A percentile compares a stretch with the other conserved stretches of the same genome.
Conservation (phyloP, 2,797 vertebrate genomes). For the Arnoldichthys spilopterus region DNA sequence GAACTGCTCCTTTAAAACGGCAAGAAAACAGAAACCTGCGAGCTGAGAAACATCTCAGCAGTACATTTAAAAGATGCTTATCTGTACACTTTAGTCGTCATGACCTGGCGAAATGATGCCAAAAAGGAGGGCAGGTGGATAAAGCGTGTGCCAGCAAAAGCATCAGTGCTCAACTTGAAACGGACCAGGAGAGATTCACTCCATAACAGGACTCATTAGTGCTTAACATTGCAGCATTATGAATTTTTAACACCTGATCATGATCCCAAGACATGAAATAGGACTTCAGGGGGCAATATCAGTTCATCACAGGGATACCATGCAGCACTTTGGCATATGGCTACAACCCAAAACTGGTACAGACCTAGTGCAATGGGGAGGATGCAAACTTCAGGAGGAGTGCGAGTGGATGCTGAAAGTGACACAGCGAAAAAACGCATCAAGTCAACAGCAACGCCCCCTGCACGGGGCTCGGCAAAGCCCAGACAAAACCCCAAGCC, state of each 20-base stretch:
- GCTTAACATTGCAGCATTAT: background rate
- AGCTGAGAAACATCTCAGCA: background rate
- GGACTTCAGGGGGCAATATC: background rate
- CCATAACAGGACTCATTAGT: background rate
- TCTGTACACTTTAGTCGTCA: background rate
- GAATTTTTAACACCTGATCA: background rate
- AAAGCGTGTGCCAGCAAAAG: too few species aligned
- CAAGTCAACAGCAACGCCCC: slow-evolving; percentile 7
- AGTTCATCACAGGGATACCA: background rate
- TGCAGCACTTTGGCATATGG: too few species aligned
- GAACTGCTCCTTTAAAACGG: background rate
- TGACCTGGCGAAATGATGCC: slow-evolving; percentile 11
- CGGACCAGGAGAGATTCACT: too few species aligned
- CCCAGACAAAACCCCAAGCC: background rate
- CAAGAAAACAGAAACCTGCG: background rate
- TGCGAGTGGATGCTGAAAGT: background rate
- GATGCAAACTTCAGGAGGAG: background rate
- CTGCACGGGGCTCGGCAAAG: background rate
- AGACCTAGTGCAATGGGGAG: too few species aligned
- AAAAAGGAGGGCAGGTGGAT: background rate
- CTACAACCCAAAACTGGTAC: too few species aligned
- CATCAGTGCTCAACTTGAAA: background rate
- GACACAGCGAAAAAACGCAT: background rate
- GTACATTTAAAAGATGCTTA: slow-evolving; percentile 1
- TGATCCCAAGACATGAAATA: background rate